Evolutionary conservation across 2,888 invertebrate genomes (phyloP), one percentile per base, ranked within the genome.

Genomic region (Leptinotarsa juncta): DNA sequence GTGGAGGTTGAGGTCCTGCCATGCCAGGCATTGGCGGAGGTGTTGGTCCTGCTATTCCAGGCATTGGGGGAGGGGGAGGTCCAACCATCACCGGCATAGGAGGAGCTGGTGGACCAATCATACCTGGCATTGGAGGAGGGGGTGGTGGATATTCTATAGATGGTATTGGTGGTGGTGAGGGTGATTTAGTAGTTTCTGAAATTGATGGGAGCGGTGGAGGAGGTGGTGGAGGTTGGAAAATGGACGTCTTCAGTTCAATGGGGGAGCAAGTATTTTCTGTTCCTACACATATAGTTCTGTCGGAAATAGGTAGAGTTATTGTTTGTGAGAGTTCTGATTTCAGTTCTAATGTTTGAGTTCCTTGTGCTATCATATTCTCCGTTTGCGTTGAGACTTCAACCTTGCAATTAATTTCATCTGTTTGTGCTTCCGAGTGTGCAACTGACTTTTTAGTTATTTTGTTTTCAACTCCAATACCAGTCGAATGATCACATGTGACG

Each of bases 181-280:
- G 0, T 42, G 75, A 79, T n/a, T 48, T 49, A 20, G 20, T 20
- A 18, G 60, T 60, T 3, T 42, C 48, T 55, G 71, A 57, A 87
- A 86, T 87, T 86, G 88, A 87, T 83, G 85, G 86, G 87, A 88
- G 87, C 83, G 85, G 86, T 87, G 87, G 87, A 86, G 88, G 80
- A 32, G 81, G 79, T n/a, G 81, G 81, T 42, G 80, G 79, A 70
- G 78, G 75, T 26, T 65, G 67, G 48, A 65, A 65, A 12, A 66
- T 67, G 2, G 69, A 71, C 83, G 85, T 86, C 87, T 89, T 89
- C 88, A 89, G 88, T 87, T 75, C 23, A 75, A 68, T 57, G 74
- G 74, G 23, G 74, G 71, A 65, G 65, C 62, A 62, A 55, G 62
- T 26, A 67, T 26, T n/a, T 67, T 67, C 67, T 49, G 50, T 67